phyloP scores from a whole-genome alignment of 2,113 vertebrate species.

The Thunnus thynnus region DNA sequence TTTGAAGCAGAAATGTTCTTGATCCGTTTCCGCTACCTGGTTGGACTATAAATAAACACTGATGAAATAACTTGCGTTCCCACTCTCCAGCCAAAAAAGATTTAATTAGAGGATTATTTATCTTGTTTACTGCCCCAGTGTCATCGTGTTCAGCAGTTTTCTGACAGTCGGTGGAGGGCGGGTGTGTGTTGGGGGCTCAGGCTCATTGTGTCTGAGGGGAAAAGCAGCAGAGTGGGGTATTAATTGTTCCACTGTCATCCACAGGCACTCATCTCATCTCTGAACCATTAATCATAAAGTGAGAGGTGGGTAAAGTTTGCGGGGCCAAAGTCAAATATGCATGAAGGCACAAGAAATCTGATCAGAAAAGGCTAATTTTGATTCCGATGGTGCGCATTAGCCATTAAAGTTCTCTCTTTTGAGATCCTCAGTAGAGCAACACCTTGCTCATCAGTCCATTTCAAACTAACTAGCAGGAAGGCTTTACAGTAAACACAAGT shows the following conservation, averaged over 20 bases:
- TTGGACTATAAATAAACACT: conserved; percentile 56
- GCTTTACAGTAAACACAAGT: conserved; percentile 47
- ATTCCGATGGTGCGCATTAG: conserved; percentile 3
- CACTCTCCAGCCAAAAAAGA: conserved; percentile 37
- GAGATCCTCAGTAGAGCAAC: conserved; percentile 14
- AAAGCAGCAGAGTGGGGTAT: conserved; percentile 39
- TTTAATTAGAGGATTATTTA: conserved; percentile 63
- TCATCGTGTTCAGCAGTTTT: conserved; percentile 29
- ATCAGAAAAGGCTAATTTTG: conserved; percentile 23
- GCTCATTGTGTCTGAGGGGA: conserved; percentile 41
- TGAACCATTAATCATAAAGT: conserved; percentile 63
- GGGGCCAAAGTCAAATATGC: conserved; percentile 57
- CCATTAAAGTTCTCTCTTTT: background rate
- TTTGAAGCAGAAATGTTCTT: conserved; percentile 60
- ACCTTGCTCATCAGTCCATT: conserved; percentile 26
- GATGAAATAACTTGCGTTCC: conserved; percentile 33
- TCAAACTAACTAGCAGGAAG: conserved; percentile 45
- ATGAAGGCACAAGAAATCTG: conserved; percentile 37
- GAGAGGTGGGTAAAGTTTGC: conserved; percentile 27
- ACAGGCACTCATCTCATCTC: conserved; percentile 41
- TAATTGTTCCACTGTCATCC: conserved; percentile 66
- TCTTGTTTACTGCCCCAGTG: conserved; percentile 38
- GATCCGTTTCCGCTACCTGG: conserved; percentile 50
- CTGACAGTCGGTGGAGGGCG: conserved; percentile 23
- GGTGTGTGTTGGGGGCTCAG: conserved; percentile 1